Base-by-base conservation (phyloP, 2,797 vertebrate species). In the Esox masquinongy region DNA sequence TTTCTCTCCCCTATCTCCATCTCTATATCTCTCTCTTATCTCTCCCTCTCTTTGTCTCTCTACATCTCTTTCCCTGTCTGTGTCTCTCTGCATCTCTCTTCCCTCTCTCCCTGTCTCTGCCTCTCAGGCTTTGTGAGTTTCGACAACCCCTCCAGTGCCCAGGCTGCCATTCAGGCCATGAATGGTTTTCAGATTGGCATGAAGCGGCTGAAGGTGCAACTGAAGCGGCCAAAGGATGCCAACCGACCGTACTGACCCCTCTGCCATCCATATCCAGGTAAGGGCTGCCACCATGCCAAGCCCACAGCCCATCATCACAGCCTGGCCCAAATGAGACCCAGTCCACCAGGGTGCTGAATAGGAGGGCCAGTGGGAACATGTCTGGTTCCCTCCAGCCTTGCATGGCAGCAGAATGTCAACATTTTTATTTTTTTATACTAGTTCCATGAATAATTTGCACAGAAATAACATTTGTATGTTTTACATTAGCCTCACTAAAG, bases 181-280 rank as follows among this genome's bases (percentile, higher is more conserved):
- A 98, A 98, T 76, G 97, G 97, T 92, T 98, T 98, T 93, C 97
- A 98, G 91, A 98, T 98, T 82, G 97, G 97, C 92, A 98, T 99
- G 97, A 99, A 99, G 95, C 95, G 97, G 92, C 96, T 99, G 93
- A 99, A 99, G 92, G 97, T 99, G 87, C 97, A 99, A 92, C 95
- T 99, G 89, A 99, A 99, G 94, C 92, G 97, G 93, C 97, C 97
- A 77, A 99, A 99, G 93, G 97, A 99, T 70, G 97, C 97, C 94
- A 98, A 97, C 94, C 95, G 97, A 94, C 97, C 97, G 93, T 99
- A 99, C 90, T 98, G 96, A 98, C 90, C 92, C 80, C 74, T 87
- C 91, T 88, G 88, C 87, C 89, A 81, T 88, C 87, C 83, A 72
- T 85, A 90, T 81, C 86, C 91, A 94, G 94, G 93, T 94, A 91